A percentile compares a stretch with the other conserved stretches of the same genome.
Evolutionary conservation across 2,888 invertebrate genomes (phyloP).

Genomic region (Rhyacophila evoluta): DNA sequence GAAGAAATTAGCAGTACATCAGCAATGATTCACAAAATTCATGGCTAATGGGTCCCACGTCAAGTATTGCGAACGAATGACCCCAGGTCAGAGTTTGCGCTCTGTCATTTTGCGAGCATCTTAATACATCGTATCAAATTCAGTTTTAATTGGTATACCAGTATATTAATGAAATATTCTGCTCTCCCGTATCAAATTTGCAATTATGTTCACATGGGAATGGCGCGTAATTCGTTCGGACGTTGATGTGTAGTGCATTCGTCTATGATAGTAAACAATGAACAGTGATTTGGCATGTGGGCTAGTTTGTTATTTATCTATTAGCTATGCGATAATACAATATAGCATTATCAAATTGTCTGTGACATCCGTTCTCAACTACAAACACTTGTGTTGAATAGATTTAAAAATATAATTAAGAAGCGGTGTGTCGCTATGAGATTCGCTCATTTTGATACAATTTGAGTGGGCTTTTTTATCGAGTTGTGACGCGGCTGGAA

Average conservation of each 20-base stretch:
- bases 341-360: neutral
- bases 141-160: neutral
- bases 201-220: neutral
- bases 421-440: too few relatives aligned
- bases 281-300: neutral
- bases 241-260: neutral
- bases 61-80: neutral
- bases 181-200: neutral
- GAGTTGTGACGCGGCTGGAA: too few relatives aligned
- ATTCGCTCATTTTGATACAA: too few relatives aligned
- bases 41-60: too few relatives aligned
- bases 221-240: neutral
- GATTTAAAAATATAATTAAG: too few relatives aligned
- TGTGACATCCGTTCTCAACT: too few relatives aligned
- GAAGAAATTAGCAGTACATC: neutral
- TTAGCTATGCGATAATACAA: neutral
- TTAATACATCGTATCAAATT: neutral
- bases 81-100: neutral
- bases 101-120: neutral
- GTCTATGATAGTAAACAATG: neutral
- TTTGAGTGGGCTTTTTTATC: too few relatives aligned
- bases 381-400: too few relatives aligned
- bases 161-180: neutral
- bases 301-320: neutral
- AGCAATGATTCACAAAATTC: neutral